Evolutionary conservation across 2,888 invertebrate genomes (phyloP), one percentile per base, ranked within the genome.

Genomic region (Polymixis flavicincta): DNA sequence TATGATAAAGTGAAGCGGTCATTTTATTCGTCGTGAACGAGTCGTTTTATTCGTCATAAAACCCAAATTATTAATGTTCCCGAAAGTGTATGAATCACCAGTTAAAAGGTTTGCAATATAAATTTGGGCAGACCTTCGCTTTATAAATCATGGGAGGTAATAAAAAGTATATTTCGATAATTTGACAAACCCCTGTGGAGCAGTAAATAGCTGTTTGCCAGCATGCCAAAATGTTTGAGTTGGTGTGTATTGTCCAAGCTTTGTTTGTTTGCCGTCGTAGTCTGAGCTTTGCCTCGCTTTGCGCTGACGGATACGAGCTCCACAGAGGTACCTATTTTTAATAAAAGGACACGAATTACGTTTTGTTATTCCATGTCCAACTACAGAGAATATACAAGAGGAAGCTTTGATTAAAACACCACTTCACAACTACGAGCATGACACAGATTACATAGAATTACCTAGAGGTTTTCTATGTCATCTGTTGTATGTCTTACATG

Each of bases 101-200:
- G 85, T 85, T 81, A 79, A 85, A 86, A 85, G 85, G 85, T 83
- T 74, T 71, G 81, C 80, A 68, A 82, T 82, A 82, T 82, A 84
- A 78, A 74, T 82, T 84, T 74, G 70, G 76, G 71, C 82, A 63
- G 71, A 52, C 75, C 71, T 73, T 80, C 68, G 63, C 55, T 54
- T 71, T 75, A 84, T 85, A 85, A 85, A 84, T 85, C 85, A 85
- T 77, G 65, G 52, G 55, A 68, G 67, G 84, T 74, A 78, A 85
- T 85, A 85, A 85, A 85, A 84, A 78, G 78, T 76, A 42, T 71
- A 66, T 82, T 81, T 78, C 80, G 84, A 85, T 85, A 84, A 85
- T 82, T 85, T 85, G 78, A 75, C 84, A 78, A 80, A 85, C 79
- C 85, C 79, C 85, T 67, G 78, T 60, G 78, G 84, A 69, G 84